A percentile compares a stretch with the other conserved stretches of the same genome.
These are phyloP conservation scores for Brachionus plicatilis DNA, from an alignment of 1,140 invertebrate genomes.

Conservation along the genomic window DNA sequence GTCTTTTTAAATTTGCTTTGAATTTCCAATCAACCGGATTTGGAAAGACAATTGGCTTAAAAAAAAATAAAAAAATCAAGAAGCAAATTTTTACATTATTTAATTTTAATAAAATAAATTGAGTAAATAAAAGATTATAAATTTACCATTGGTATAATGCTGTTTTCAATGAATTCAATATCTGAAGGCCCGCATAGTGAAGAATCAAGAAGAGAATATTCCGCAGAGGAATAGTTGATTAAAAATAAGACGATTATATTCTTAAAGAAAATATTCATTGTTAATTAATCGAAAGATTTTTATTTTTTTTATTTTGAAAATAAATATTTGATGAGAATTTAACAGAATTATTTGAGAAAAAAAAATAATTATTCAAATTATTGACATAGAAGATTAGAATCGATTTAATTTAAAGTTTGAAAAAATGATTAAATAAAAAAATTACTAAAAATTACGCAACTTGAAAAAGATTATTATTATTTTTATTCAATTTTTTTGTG, in stretches of 20 bases:
- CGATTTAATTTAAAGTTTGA: no score
- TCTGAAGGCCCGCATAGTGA: background rate
- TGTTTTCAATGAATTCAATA: background rate
- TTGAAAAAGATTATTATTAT: no score
- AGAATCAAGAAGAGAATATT: background rate
- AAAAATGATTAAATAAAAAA: no score
- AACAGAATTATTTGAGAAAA: background rate
- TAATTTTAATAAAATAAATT: background rate
- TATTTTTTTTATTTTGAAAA: background rate
- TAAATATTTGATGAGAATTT: background rate
- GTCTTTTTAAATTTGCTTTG: conserved; percentile 24
- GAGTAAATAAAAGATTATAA: background rate
- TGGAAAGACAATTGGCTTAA: conserved; percentile 27
- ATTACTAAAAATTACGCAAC: no score
- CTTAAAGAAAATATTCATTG: background rate
- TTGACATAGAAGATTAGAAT: background rate
- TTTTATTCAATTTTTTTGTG: no score
- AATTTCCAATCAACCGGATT: conserved; percentile 25
- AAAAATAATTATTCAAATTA: background rate
- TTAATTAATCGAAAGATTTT: background rate
- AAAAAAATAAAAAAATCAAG: background rate
- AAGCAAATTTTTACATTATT: no score
- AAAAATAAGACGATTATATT: background rate
- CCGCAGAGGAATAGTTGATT: background rate
- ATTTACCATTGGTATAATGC: conserved; percentile 12